Evolutionary conservation across 2,888 invertebrate species (phyloP), one percentile per base, ranked within the genome.

Genomic region (Dryobotodes eremita): DNA sequence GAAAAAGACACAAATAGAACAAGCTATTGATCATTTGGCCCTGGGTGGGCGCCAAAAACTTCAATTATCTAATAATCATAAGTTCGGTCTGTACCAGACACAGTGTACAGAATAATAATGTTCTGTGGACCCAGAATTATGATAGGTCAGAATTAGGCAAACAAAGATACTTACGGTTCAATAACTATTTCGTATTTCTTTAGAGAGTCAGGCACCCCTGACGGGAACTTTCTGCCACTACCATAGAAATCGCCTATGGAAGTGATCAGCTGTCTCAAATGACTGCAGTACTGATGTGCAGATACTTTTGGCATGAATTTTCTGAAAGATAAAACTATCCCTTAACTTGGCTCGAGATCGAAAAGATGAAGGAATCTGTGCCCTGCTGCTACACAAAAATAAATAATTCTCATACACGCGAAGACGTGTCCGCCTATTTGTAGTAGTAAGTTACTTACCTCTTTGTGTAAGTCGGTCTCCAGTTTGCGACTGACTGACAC

Each of bases 241-340:
- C 96, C 96, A 83, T 96, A 94, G 85, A 94, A 96, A 94, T 99
- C 98, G 36, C 98, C 98, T 46, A 99, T 97, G 0, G 98, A 98
- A 0, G 99, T 99, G 4, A 98, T 98, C 72, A 99, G 96, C 91
- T 98, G 98, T 76, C 98, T 97, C 59, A 99, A 96, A 92, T 99
- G 98, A 80, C 97, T 97, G 92, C 99, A 99, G 95, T 99, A 99
- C 88, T 98, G 98, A 69, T 98, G 97, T 0, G 98, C 99, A 93
- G 99, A 98, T 79, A 99, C 98, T 95, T 98, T 98, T 0, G 99
- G 99, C 98, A 99, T 98, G 93, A 99, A 99, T 95, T 99, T 99
- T 92, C 99, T 98, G 94, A 86, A 97, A 96, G 92, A 89, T 90
- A 17, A 71, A 31, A 31, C 13, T 17, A 53, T 55, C 23, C 26